Conservation (phyloP, 1,140 invertebrate species). For the Protaetia brevitarsis region DNA sequence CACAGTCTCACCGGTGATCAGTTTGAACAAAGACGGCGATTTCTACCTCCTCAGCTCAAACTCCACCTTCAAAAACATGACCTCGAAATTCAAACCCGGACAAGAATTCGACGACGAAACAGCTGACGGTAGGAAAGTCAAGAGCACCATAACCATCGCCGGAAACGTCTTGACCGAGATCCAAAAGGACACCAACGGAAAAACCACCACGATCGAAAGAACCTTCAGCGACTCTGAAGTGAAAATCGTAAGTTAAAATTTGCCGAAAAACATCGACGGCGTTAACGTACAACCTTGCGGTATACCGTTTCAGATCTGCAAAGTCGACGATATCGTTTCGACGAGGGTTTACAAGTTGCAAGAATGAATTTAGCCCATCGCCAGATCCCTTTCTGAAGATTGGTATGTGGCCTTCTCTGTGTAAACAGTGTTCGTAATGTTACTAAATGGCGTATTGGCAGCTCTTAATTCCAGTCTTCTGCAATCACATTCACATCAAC, state of each 20-base stretch:
- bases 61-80: slow-evolving; percentile 80
- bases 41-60: slow-evolving; percentile 70
- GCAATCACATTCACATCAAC: too few relatives aligned
- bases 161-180: slow-evolving; percentile 68
- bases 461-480: too few relatives aligned
- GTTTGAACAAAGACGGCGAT: slow-evolving; percentile 64
- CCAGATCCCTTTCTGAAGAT: background rate
- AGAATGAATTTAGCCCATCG: slow-evolving; percentile 37
- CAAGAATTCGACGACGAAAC: slow-evolving; percentile 85
- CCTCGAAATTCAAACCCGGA: slow-evolving; percentile 75
- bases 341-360: slow-evolving; percentile 54
- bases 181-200: slow-evolving; percentile 65
- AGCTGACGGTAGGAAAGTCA: slow-evolving; percentile 79
- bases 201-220: slow-evolving; percentile 62
- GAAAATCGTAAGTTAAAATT: slow-evolving; percentile 57
- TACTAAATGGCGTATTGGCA: too few relatives aligned
- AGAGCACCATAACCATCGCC: slow-evolving; percentile 63
- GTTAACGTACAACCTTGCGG: too few relatives aligned
- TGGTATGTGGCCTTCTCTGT: background rate
- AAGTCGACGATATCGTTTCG: slow-evolving; percentile 58
- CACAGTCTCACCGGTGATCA: slow-evolving; percentile 68
- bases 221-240: slow-evolving; percentile 69
- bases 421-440: too few relatives aligned
- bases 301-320: slow-evolving; percentile 60
- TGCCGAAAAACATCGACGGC: background rate